Base-by-base conservation (phyloP, 1,140 invertebrate species). In the Phortica variegata region DNA sequence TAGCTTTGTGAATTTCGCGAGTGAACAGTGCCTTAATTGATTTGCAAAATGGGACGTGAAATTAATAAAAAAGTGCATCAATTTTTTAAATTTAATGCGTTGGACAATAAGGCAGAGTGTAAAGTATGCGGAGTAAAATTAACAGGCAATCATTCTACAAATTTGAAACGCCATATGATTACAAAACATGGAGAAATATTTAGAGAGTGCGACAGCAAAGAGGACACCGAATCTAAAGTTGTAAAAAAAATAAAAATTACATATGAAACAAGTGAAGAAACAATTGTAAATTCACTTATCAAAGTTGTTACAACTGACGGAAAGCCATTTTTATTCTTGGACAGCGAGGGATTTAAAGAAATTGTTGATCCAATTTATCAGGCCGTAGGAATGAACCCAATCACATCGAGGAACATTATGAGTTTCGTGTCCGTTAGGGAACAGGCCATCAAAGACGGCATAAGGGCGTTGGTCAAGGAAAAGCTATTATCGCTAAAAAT, bases 261-360 rank as follows among this genome's bases (percentile, higher is more conserved):
- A 20, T 51, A 26, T 37, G 10, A 44, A 40, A 44, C 46, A 12
- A 54, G 43, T 10, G 52, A 46, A 45, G 19, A 54, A 46, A 38
- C 31, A 37, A 49, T 50, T 32, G 18, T 54, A 41, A 34, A 19
- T 55, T 50, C 48, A 15, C 37, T 47, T 4, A 17, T 43, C 0
- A 55, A 52, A 47, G 47, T 47, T 17, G 31, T 55, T 9, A 52
- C 49, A 17, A 47, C 38, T 1, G 48, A 47, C 23, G 49, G 49
- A 21, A 47, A 44, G 36, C 48, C 53, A 55, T 55, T 55, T 26
- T n/a, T 19, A 37, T 43, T 42, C 33, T 21, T 50, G 17, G 48
- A 51, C 18, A 51, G 43, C n/a, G 38, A 52, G 41, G 39, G 44
- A 32, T 48, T 18, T 19, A 39, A 32, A 5, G 41, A 52, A 40